These are phyloP conservation scores for Crotalus helleri DNA, from an alignment of 2,113 vertebrate species.

Conservation along the genomic window DNA sequence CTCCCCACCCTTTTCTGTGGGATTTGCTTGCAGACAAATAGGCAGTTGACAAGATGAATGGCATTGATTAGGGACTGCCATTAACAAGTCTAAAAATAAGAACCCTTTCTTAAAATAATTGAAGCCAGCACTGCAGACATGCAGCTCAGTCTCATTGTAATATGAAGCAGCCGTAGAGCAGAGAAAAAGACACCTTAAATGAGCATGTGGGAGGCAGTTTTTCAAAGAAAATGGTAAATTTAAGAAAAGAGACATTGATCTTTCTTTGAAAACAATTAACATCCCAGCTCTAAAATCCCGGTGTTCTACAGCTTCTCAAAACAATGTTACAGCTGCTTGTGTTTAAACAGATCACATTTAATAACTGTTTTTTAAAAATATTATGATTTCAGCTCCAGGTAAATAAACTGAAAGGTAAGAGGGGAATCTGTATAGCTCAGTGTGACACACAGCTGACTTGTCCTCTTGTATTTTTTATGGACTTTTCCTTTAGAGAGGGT, in stretches of 20 bases:
- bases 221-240: background rate
- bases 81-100: background rate
- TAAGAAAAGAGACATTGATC: background rate
- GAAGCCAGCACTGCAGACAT: background rate
- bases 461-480: background rate
- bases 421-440: background rate
- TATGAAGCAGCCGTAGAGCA: background rate
- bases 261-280: background rate
- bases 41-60: background rate
- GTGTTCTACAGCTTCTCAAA: background rate
- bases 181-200: too few species aligned
- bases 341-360: conserved; percentile 20
- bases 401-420: background rate
- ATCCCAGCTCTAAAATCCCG: background rate
- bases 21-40: background rate
- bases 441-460: background rate
- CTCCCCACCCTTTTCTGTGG: background rate
- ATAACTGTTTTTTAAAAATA: conserved; percentile 9
- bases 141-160: background rate
- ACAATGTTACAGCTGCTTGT: background rate
- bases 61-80: background rate
- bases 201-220: background rate
- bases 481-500: background rate
- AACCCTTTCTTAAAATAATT: background rate
- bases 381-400: conserved; percentile 7